Evolutionary conservation across 2,888 invertebrate genomes (phyloP), one percentile per base, ranked within the genome.

Genomic region (Dryobota labecula): DNA sequence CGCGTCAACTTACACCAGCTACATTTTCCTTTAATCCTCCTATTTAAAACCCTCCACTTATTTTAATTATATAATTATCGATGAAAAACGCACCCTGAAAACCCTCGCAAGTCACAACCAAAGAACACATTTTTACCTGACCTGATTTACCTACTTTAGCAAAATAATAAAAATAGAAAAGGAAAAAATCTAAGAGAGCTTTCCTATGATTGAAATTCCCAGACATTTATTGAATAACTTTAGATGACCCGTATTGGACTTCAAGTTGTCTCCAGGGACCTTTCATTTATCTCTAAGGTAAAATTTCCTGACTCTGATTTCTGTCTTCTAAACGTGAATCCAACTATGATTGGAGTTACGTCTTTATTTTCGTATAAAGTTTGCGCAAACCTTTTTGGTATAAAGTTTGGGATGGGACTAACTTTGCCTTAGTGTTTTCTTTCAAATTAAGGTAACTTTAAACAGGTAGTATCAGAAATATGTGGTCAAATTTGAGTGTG

Each of bases 161-260:
- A 47, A 20, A 65, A 11, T 33, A 38, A 47, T 41, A 33, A 41
- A 54, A 72, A 15, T n/a, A 33, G 24, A 33, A 45, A 41, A 38
- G 9, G 5, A 24, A 38, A 54, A n/a, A 33, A 20, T 38, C 9
- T 5, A 9, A 47, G 30, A 58, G 5, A 43, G 30, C 30, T 45
- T 60, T 47, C 47, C 41, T 33, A 47, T 65, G 56, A 53, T 38
- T 27, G 43, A 61, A 51, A 5, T n/a, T 47, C 51, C 2, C 9
- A 61, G 63, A 49, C 24, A 13, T 65, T 51, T 15, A 67, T 33
- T 68, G 38, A 75, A 80, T 75, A 62, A 20, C 36, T 65, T 64
- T 43, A 64, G 57, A 41, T 68, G 53, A n/a, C 45, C 56, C n/a
- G 33, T 65, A 68, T 56, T 49, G 38, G 13, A 18, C 24, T 20